These are phyloP conservation scores for Dasysyrphus albostriatus DNA, from an alignment of 2,888 invertebrate species.

Conservation along the genomic window DNA sequence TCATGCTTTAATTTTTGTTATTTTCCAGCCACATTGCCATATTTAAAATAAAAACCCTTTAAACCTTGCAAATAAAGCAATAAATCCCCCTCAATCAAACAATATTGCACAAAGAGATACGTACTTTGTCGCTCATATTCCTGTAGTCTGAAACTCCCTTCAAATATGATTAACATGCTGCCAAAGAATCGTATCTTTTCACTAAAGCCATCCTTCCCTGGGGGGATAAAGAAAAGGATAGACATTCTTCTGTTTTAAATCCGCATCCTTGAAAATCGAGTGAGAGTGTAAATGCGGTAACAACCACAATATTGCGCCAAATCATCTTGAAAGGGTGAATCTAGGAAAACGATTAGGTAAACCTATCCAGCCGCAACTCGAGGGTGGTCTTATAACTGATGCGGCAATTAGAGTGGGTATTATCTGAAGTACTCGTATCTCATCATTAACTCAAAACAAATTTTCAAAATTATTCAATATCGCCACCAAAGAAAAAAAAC, in stretches of 20 bases:
- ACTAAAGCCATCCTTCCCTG: constrained; percentile 44
- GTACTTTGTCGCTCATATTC: too few species aligned
- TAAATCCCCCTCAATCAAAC: constrained; percentile 58
- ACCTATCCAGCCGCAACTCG: constrained; percentile 12
- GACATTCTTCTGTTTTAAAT: not conserved
- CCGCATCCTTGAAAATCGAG: constrained; percentile 20
- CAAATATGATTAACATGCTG: constrained; percentile 64
- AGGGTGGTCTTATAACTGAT: constrained; percentile 64
- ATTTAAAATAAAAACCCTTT: not conserved
- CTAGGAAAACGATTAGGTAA: not conserved
- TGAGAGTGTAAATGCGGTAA: constrained; percentile 20
- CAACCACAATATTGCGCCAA: constrained; percentile 43
- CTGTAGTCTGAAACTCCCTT: constrained; percentile 9
- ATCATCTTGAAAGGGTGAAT: constrained; percentile 36
- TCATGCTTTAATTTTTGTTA: constrained; percentile 43
- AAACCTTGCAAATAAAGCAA: constrained; percentile 30
- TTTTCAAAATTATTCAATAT: constrained; percentile 42
- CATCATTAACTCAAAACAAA: constrained; percentile 53
- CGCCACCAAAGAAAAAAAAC: not conserved
- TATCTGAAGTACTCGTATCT: constrained; percentile 62
- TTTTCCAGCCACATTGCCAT: constrained; percentile 53
- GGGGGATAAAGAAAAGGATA: constrained; percentile 45
- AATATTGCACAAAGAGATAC: constrained; percentile 10
- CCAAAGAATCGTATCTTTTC: constrained; percentile 39
- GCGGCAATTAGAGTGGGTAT: constrained; percentile 58